These are phyloP conservation scores for Bombus haemorrhoidalis DNA, from an alignment of 1,140 invertebrate species.

Conservation along the genomic window DNA sequence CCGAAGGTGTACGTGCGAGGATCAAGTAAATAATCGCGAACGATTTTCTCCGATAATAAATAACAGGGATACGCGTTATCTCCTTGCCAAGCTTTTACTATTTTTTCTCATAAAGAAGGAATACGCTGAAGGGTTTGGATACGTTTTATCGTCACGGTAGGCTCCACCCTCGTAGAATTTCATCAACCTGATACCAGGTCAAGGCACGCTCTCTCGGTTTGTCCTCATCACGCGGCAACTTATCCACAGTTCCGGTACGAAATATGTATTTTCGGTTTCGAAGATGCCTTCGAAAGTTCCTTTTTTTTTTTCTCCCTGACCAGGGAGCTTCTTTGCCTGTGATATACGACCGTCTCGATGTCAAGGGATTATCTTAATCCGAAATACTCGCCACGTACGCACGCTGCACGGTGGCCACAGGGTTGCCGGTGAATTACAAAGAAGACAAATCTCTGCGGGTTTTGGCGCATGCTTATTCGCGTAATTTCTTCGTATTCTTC, in stretches of 20 bases:
- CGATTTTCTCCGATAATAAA: not conserved
- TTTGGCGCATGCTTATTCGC: not conserved
- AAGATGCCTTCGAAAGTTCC: no score
- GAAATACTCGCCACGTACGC: conserved; percentile 16
- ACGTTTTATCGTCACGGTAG: conserved; percentile 55
- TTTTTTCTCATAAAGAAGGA: conserved; percentile 32
- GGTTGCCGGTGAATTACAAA: conserved; percentile 2
- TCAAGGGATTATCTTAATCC: conserved; percentile 37
- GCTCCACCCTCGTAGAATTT: conserved; percentile 66
- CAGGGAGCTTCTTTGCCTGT: not conserved
- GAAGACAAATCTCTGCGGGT: not conserved
- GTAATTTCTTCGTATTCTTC: not conserved
- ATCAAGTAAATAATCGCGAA: not conserved
- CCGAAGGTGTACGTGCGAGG: not conserved
- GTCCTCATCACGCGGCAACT: conserved; percentile 17
- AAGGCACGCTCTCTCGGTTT: conserved; percentile 30
- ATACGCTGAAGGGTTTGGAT: conserved; percentile 49
- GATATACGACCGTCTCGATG: not conserved
- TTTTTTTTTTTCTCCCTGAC: not conserved
- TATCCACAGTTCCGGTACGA: conserved; percentile 20
- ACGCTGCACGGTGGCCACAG: no score
- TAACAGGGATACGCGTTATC: not conserved
- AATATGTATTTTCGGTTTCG: conserved; percentile 18
- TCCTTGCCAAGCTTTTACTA: not conserved
- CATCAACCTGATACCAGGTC: conserved; percentile 66